Percentiles rank a stretch among this genome's conserved stretches.
Conservation (phyloP, 1,140 invertebrate species). For the Homalodisca vitripennis region DNA sequence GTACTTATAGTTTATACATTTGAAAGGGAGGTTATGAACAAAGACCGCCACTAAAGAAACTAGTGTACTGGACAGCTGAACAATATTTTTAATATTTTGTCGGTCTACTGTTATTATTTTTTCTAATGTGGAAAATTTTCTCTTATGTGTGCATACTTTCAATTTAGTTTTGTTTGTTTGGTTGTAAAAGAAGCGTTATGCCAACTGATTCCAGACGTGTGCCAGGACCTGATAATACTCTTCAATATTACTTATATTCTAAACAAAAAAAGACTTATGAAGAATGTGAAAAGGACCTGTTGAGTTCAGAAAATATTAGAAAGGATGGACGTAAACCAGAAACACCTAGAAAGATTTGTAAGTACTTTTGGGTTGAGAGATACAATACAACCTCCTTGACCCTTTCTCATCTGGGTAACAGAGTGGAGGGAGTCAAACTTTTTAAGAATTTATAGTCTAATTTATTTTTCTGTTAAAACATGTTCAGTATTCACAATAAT, state of each 20-base stretch:
- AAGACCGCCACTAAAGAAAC: no score
- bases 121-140: no score
- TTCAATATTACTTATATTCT: slow-evolving; percentile 34
- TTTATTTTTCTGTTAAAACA: no score
- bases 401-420: background rate
- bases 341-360: slow-evolving; percentile 59
- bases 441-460: background rate
- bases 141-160: no score
- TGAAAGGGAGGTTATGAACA: no score
- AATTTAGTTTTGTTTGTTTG: no score
- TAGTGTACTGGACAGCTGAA: no score
- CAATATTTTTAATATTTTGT: no score
- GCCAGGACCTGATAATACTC: slow-evolving; percentile 32
- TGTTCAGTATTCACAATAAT: background rate
- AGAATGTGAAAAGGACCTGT: slow-evolving; percentile 28
- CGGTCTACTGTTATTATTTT: no score
- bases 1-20: no score
- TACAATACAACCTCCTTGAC: background rate
- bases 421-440: background rate
- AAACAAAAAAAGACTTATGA: slow-evolving; percentile 31
- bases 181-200: no score
- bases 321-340: slow-evolving; percentile 50
- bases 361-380: slow-evolving; percentile 38
- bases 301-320: slow-evolving; percentile 37
- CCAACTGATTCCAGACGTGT: slow-evolving; percentile 34